Base-by-base conservation (phyloP, 1,140 invertebrate species). In the Ceratosolen fusciceps region DNA sequence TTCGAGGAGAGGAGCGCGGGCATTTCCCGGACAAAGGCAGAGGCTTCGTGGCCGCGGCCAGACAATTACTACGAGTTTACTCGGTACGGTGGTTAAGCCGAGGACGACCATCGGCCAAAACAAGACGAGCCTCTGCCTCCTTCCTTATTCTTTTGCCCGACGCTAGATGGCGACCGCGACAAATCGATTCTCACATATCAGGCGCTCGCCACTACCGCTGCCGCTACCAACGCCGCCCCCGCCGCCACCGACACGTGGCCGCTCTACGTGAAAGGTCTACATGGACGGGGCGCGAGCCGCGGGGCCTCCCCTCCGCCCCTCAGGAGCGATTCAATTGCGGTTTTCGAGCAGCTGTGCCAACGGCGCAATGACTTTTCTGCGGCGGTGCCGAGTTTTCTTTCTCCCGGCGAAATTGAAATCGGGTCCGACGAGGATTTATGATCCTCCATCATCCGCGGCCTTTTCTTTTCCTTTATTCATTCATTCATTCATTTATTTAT, bases 181-280 rank as follows among this genome's bases (percentile, higher is more conserved):
- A 76, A 68, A 54, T 68, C 62, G 60, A 76, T 76, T 76, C 68
- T 62, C 60, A 67, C 49, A 34, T 62, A 68, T 39, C 21, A 39
- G 47, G 37, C 29, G 73, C 39, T 62, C 73, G 37, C 37, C n/a
- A n/a, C n/a, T n/a, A n/a, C n/a, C n/a, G n/a, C n/a, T n/a, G n/a
- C n/a, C n/a, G n/a, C n/a, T n/a, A n/a, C n/a, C n/a, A n/a, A n/a
- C n/a, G n/a, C n/a, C n/a, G n/a, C n/a, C n/a, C n/a, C n/a, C n/a
- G n/a, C n/a, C n/a, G n/a, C n/a, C n/a, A n/a, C n/a, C 71, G 54
- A 24, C 29, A 34, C 26, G 1, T 24, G 54, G 21, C 71, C 71
- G 31, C 54, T 58, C n/a, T n/a, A n/a, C n/a, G n/a, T n/a, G n/a
- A n/a, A n/a, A n/a, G n/a, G n/a, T n/a, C n/a, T n/a, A n/a, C n/a